Evolutionary conservation across 1,140 invertebrate genomes (phyloP).

Genomic region (Theocolax elegans): DNA sequence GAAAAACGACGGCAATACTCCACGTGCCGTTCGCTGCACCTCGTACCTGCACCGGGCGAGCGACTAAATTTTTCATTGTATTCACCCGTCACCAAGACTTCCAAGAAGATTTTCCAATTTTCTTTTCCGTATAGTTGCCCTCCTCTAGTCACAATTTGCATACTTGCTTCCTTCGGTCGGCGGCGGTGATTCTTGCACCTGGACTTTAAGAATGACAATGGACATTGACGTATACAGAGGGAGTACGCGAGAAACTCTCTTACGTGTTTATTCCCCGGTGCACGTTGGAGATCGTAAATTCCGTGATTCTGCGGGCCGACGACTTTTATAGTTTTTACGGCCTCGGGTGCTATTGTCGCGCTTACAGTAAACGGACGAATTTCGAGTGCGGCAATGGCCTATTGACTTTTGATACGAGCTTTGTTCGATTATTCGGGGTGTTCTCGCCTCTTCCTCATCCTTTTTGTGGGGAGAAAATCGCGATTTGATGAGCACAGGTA

Average conservation of each 20-base stretch:
- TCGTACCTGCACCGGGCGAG: too few species aligned
- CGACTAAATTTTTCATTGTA: too few species aligned
- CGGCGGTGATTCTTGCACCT: slow-evolving; percentile 6
- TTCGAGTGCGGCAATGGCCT: too few species aligned
- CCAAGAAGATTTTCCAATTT: too few species aligned
- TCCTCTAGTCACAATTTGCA: too few species aligned
- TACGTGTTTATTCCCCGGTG: slow-evolving; percentile 4
- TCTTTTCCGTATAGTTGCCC: too few species aligned
- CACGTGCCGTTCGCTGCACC: neutral
- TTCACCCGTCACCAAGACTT: too few species aligned
- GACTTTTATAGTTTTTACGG: slow-evolving; percentile 26
- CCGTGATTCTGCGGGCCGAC: neutral
- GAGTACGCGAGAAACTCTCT: neutral
- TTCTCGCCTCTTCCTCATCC: neutral
- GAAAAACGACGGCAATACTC: neutral
- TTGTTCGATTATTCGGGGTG: too few species aligned
- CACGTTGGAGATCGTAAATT: slow-evolving; percentile 9
- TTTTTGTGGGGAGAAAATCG: slow-evolving; percentile 4
- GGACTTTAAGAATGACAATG: slow-evolving; percentile 18
- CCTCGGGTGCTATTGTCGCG: neutral
- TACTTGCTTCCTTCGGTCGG: too few species aligned
- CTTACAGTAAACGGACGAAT: neutral
- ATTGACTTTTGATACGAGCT: too few species aligned
- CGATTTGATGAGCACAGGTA: slow-evolving; percentile 24
- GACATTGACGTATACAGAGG: neutral